A percentile compares a stretch with the other conserved stretches of the same genome.
Conservation (phyloP, 2,888 invertebrate genomes). For the Dynastes hyllus region DNA sequence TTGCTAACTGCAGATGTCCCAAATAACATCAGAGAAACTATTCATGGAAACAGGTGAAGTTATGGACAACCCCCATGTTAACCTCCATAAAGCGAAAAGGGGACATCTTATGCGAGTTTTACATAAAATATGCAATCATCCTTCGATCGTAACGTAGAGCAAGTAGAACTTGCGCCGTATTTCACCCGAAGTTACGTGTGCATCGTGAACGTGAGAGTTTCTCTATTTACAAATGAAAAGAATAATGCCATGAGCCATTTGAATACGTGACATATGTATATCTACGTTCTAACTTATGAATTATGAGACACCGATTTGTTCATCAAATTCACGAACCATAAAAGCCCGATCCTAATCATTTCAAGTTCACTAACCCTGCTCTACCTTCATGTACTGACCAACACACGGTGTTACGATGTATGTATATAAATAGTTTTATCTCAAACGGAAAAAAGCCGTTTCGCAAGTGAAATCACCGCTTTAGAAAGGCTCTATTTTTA, state of each 20-base stretch:
- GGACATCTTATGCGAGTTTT: background rate
- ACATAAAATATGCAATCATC: background rate
- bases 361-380: slow-evolving; percentile 45
- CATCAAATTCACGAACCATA: slow-evolving; percentile 31
- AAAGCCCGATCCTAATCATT: slow-evolving; percentile 40
- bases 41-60: slow-evolving; percentile 17
- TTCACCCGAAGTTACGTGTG: background rate
- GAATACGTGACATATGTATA: background rate
- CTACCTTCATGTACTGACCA: slow-evolving; percentile 29
- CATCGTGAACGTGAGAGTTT: slow-evolving; percentile 4
- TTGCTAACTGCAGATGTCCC: background rate
- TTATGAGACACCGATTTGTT: slow-evolving; percentile 34
- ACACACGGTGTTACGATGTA: slow-evolving; percentile 7
- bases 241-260: slow-evolving; percentile 4
- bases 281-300: slow-evolving; percentile 24
- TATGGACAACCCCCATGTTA: slow-evolving; percentile 10
- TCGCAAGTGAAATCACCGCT: slow-evolving; percentile 26
- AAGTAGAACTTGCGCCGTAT: background rate
- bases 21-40: background rate
- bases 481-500: slow-evolving; percentile 23
- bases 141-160: background rate
- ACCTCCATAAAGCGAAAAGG: background rate
- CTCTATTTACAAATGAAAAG: slow-evolving; percentile 15
- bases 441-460: slow-evolving; percentile 39
- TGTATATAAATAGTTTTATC: slow-evolving; percentile 35